phyloP scores from a whole-genome alignment of 2,888 invertebrate genomes.

The Drosophila mercatorum region DNA sequence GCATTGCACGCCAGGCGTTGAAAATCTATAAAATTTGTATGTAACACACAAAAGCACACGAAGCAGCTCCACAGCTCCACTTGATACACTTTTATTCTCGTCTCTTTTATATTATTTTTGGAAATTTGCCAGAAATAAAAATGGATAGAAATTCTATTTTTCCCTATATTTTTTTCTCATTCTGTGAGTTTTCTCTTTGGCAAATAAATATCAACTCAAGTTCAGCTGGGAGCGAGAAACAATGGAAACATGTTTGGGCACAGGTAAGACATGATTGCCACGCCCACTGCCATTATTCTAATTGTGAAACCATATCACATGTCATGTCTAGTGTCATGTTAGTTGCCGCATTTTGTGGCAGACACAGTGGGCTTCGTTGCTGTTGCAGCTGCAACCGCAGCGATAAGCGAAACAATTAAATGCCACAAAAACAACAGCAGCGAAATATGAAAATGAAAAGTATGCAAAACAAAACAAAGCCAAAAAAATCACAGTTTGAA shows the following conservation, averaged over 20 bases:
- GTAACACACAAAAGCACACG: slow-evolving; percentile 57
- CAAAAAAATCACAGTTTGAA: background rate
- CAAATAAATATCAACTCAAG: slow-evolving; percentile 9
- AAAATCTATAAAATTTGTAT: slow-evolving; percentile 74
- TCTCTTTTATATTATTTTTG: slow-evolving; percentile 41
- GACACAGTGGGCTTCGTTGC: background rate
- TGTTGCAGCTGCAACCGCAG: slow-evolving; percentile 10
- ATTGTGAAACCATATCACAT: slow-evolving; percentile 21
- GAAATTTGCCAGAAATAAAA: slow-evolving; percentile 50
- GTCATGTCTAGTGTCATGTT: slow-evolving; percentile 29
- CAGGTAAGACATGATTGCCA: background rate
- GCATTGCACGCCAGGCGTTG: slow-evolving; percentile 61
- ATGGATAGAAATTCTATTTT: background rate
- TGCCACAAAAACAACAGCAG: background rate
- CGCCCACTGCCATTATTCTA: slow-evolving; percentile 15
- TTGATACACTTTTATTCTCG: slow-evolving; percentile 40
- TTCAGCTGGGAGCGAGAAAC: background rate
- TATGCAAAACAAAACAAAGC: background rate
- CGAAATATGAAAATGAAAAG: background rate
- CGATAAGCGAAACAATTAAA: slow-evolving; percentile 27
- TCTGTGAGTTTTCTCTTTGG: background rate
- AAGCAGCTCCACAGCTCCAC: slow-evolving; percentile 19
- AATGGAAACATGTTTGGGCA: background rate
- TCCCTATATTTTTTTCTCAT: background rate
- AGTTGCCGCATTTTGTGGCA: slow-evolving; percentile 34